phyloP scores from a whole-genome alignment of 1,140 invertebrate genomes.

The Sesamia nonagrioides region DNA sequence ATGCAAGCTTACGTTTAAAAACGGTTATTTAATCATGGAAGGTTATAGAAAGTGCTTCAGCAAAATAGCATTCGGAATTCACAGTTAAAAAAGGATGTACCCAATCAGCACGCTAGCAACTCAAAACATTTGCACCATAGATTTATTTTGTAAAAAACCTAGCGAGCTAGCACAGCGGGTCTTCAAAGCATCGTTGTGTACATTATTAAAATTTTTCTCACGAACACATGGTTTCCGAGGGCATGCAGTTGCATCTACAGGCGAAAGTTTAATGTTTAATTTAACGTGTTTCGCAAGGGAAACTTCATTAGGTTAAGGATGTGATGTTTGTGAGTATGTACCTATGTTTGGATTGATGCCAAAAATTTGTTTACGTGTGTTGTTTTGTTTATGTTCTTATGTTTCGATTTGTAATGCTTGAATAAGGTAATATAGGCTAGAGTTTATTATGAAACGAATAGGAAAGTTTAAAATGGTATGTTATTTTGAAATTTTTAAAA shows the following conservation, averaged over 20 bases:
- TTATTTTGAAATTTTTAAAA: too few species aligned
- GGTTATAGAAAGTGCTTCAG: background rate
- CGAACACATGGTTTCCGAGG: conserved; percentile 67
- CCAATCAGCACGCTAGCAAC: conserved; percentile 22
- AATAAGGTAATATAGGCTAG: background rate
- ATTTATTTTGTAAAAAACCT: conserved; percentile 45
- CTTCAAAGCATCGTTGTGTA: conserved; percentile 70
- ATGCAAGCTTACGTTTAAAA: background rate
- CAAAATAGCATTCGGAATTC: background rate
- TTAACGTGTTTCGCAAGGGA: conserved; percentile 31
- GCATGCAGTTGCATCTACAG: conserved; percentile 56
- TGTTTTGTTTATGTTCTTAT: background rate
- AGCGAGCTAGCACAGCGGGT: conserved; percentile 59
- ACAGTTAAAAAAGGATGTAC: background rate
- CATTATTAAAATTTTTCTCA: conserved; percentile 77
- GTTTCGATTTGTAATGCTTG: background rate
- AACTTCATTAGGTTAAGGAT: conserved; percentile 41
- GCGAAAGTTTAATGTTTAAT: conserved; percentile 47
- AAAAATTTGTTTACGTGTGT: conserved; percentile 2
- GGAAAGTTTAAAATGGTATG: background rate
- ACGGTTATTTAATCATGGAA: background rate
- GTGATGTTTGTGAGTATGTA: conserved; percentile 6
- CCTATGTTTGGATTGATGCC: conserved; percentile 1
- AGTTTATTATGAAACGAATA: background rate
- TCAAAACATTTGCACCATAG: conserved; percentile 36